A percentile compares a stretch with the other conserved stretches of the same genome.
Conservation (phyloP, 2,113 vertebrate genomes). For the Ptychochromis oligacanthus region DNA sequence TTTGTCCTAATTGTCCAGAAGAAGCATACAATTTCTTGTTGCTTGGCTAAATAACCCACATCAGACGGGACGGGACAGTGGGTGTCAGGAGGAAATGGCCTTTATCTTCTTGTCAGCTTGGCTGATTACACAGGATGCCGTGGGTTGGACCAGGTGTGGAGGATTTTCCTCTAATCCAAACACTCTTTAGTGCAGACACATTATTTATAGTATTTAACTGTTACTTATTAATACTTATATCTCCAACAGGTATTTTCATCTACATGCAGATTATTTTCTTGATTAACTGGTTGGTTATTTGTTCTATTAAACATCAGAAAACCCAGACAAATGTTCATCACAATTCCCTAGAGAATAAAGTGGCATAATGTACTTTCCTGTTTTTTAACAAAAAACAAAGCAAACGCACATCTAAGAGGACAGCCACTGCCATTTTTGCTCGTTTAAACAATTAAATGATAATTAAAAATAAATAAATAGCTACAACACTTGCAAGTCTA, state of each 20-base stretch:
- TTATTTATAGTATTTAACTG: not conserved
- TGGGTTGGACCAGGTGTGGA: slow-evolving; percentile 58
- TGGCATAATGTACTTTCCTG: not conserved
- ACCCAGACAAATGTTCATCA: not conserved
- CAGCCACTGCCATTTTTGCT: not conserved
- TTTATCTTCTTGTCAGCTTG: slow-evolving; percentile 42
- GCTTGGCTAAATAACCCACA: not conserved
- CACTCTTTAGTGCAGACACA: not conserved
- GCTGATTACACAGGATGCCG: slow-evolving; percentile 64
- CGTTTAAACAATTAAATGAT: not conserved
- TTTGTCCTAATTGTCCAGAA: not conserved
- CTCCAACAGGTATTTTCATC: not conserved
- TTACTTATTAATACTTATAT: not conserved
- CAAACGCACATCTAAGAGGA: not conserved
- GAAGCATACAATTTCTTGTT: not conserved
- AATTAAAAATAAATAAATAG: not conserved
- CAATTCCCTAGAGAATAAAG: not conserved
- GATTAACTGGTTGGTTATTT: not conserved
- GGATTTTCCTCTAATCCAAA: slow-evolving; percentile 45
- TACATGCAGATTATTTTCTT: not conserved
- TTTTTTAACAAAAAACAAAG: not conserved
- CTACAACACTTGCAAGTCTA: not conserved
- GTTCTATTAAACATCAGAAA: not conserved
- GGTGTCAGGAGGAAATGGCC: slow-evolving; percentile 52
- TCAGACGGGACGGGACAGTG: slow-evolving; percentile 41